These are phyloP conservation scores for Menidia menidia DNA, from an alignment of 2,797 vertebrate species.

Conservation along the genomic window DNA sequence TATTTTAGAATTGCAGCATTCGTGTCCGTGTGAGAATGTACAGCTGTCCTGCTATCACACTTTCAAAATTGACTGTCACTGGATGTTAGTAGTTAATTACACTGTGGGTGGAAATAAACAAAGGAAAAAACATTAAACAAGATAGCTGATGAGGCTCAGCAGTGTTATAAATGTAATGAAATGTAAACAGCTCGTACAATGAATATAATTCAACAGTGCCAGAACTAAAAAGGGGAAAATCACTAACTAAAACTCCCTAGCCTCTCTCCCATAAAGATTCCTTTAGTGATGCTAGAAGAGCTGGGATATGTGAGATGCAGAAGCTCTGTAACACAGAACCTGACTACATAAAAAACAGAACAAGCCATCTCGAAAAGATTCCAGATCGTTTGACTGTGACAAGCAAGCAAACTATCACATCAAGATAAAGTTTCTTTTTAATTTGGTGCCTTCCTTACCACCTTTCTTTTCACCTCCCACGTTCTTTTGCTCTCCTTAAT, in stretches of 20 bases:
- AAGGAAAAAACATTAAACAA: slow-evolving; percentile 24
- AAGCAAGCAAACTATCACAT: slow-evolving; percentile 48
- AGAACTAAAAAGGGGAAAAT: slow-evolving; percentile 7
- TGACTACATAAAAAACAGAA: slow-evolving; percentile 62
- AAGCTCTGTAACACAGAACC: slow-evolving; percentile 56
- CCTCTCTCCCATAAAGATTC: slow-evolving; percentile 37
- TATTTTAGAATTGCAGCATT: slow-evolving; percentile 65
- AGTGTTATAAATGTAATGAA: slow-evolving; percentile 11
- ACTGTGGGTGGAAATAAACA: slow-evolving; percentile 39
- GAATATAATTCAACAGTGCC: slow-evolving; percentile 15
- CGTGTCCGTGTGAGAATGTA: slow-evolving; percentile 66
- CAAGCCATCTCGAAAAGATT: slow-evolving; percentile 40
- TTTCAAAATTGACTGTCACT: slow-evolving; percentile 60
- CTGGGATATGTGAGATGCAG: slow-evolving; percentile 68
- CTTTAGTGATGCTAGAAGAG: slow-evolving; percentile 58
- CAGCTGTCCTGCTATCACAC: slow-evolving; percentile 59
- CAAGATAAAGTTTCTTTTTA: slow-evolving; percentile 32
- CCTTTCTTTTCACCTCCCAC: not conserved
- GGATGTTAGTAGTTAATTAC: slow-evolving; percentile 65
- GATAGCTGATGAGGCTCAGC: slow-evolving; percentile 16
- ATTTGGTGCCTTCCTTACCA: not conserved
- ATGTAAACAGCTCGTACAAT: slow-evolving; percentile 21
- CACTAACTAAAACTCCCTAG: slow-evolving; percentile 21
- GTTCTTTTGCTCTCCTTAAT: not conserved
- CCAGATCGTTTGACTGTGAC: slow-evolving; percentile 28